phyloP scores from a whole-genome alignment of 2,888 invertebrate species.

The Nipponacmea schrenckii region DNA sequence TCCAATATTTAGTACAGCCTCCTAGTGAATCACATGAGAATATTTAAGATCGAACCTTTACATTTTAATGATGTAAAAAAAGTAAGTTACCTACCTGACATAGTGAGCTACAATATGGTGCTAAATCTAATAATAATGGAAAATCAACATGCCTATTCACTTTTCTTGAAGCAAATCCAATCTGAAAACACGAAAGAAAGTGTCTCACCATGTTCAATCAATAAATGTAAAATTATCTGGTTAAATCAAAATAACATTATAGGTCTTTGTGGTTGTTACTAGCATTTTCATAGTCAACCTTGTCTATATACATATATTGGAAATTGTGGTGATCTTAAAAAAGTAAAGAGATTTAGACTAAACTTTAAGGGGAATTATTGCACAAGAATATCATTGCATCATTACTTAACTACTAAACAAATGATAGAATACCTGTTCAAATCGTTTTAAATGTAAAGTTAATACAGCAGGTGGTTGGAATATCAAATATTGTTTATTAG shows the following conservation, averaged over 20 bases:
- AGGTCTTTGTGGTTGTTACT: too few species aligned
- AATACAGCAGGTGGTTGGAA: conserved; percentile 92
- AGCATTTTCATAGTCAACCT: neutral
- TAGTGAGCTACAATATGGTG: conserved; percentile 84
- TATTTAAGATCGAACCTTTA: too few species aligned
- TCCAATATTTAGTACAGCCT: neutral
- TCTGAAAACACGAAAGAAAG: conserved; percentile 45
- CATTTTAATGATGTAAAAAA: too few species aligned
- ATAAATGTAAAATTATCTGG: too few species aligned
- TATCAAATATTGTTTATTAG: conserved; percentile 74
- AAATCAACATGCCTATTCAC: conserved; percentile 88
- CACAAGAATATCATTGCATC: too few species aligned
- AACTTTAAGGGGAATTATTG: too few species aligned
- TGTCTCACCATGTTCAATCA: neutral
- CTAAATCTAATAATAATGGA: conserved; percentile 84
- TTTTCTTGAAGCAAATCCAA: conserved; percentile 79
- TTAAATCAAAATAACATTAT: too few species aligned
- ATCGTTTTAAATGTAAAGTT: conserved; percentile 94
- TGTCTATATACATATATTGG: too few species aligned
- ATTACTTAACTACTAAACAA: too few species aligned
- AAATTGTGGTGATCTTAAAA: too few species aligned
- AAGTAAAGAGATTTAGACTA: neutral
- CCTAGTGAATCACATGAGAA: neutral
- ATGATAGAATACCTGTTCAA: conserved; percentile 77
- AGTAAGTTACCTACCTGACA: conserved; percentile 67